Percentiles rank a stretch among this genome's conserved stretches.
Conservation (phyloP, 2,113 vertebrate species). For the Coreoperca whiteheadi region DNA sequence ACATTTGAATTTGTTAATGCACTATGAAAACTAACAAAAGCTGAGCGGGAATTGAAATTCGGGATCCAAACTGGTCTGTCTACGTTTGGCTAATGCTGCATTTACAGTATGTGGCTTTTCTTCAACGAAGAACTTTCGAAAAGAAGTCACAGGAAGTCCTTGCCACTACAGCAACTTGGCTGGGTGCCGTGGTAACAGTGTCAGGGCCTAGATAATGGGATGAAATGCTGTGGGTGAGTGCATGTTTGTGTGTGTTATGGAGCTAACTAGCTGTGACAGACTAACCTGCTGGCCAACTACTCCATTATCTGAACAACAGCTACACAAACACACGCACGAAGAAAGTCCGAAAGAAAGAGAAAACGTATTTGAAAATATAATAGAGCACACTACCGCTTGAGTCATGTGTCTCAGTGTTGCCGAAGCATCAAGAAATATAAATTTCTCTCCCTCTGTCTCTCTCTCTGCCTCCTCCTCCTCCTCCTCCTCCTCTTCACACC, state of each 20-base stretch:
- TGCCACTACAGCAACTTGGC: slow-evolving; percentile 29
- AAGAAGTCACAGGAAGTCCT: slow-evolving; percentile 37
- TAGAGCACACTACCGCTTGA: neutral
- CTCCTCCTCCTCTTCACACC: slow-evolving; percentile 71
- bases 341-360: neutral
- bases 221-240: slow-evolving; percentile 24
- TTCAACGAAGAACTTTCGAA: neutral
- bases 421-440: slow-evolving; percentile 40
- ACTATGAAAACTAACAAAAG: neutral
- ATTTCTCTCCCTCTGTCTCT: neutral
- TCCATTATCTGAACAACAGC: slow-evolving; percentile 32
- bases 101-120: slow-evolving; percentile 1
- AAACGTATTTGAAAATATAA: neutral
- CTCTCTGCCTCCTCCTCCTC: slow-evolving; percentile 1
- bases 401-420: slow-evolving; percentile 32
- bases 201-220: slow-evolving; percentile 53
- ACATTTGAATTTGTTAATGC: neutral
- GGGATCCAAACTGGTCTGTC: neutral
- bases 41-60: neutral
- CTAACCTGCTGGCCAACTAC: slow-evolving; percentile 59
- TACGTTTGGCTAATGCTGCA: neutral
- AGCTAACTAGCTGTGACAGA: slow-evolving; percentile 59
- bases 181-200: slow-evolving; percentile 30
- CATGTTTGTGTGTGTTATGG: slow-evolving; percentile 12
- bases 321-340: neutral